Conservation (phyloP, 2,797 vertebrate genomes). For the Uromys caudimaculatus region DNA sequence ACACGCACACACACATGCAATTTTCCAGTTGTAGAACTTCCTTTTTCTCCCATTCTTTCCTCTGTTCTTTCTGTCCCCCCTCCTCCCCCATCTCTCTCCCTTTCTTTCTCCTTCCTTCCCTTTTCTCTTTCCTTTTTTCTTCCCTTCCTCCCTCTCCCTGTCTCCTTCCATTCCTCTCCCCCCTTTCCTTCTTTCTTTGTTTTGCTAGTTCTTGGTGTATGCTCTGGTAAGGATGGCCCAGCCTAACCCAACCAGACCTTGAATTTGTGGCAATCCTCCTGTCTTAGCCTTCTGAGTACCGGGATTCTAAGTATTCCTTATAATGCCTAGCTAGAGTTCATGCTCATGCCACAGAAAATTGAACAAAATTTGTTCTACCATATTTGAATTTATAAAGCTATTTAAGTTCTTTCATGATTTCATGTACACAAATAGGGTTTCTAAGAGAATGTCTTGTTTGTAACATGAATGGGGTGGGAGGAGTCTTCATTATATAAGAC, state of each 20-base stretch:
- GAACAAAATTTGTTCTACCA: not conserved
- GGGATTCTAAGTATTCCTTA: not conserved
- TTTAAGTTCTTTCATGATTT: not conserved
- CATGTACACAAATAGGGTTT: not conserved
- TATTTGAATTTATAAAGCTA: constrained; percentile 36
- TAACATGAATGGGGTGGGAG: not conserved
- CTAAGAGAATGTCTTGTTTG: not conserved
- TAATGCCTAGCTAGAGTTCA: not conserved
- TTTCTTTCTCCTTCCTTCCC: not conserved
- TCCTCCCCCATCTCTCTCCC: no score
- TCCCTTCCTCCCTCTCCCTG: no score
- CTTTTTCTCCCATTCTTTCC: not conserved
- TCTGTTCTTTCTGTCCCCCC: not conserved
- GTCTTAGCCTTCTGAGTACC: not conserved
- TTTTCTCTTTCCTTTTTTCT: no score
- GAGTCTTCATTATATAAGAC: not conserved
- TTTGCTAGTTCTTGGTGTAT: not conserved
- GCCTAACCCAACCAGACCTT: not conserved
- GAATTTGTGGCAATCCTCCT: not conserved
- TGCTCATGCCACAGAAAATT: constrained; percentile 50
- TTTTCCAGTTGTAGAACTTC: constrained; percentile 29
- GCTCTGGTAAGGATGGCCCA: not conserved
- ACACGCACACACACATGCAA: fast-evolving
- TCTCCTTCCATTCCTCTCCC: not conserved
- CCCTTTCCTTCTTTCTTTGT: not conserved